These are phyloP conservation scores for Pagrus major DNA, from an alignment of 2,113 vertebrate genomes.

Conservation along the genomic window DNA sequence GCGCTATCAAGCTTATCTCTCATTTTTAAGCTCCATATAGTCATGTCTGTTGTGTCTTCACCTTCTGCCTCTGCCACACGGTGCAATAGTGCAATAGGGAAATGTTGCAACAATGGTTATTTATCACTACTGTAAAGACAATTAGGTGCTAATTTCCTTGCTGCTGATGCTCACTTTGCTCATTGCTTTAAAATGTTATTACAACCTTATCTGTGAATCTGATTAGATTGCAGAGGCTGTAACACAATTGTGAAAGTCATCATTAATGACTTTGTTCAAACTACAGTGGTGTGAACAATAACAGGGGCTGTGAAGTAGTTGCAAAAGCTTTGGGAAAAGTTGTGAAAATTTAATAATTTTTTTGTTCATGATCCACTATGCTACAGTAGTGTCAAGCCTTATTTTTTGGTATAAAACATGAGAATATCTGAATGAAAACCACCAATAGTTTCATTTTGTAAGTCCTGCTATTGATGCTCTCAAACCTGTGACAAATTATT, in stretches of 20 bases:
- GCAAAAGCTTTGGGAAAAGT: background rate
- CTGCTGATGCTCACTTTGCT: slow-evolving; percentile 36
- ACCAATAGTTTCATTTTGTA: background rate
- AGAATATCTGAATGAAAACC: background rate
- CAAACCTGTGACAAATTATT: background rate
- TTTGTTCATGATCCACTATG: background rate
- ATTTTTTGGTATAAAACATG: background rate
- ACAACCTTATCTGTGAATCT: slow-evolving; percentile 15
- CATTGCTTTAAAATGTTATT: slow-evolving; percentile 47
- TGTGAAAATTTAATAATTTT: background rate
- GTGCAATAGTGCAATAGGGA: slow-evolving; percentile 16
- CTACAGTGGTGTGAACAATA: background rate
- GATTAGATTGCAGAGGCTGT: slow-evolving; percentile 38
- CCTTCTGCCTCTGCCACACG: background rate
- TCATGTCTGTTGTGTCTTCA: slow-evolving; percentile 13
- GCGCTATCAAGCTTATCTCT: slow-evolving; percentile 25
- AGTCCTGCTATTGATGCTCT: background rate
- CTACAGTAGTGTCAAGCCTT: background rate
- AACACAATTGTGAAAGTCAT: slow-evolving; percentile 23
- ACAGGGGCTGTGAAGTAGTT: background rate
- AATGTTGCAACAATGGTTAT: slow-evolving; percentile 39
- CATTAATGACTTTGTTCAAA: slow-evolving; percentile 34
- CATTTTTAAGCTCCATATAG: slow-evolving; percentile 1
- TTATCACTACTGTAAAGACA: slow-evolving; percentile 24
- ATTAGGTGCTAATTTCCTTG: slow-evolving; percentile 41